Base-by-base conservation (phyloP, 2,113 vertebrate genomes). In the Ceyx cyanopectus region DNA sequence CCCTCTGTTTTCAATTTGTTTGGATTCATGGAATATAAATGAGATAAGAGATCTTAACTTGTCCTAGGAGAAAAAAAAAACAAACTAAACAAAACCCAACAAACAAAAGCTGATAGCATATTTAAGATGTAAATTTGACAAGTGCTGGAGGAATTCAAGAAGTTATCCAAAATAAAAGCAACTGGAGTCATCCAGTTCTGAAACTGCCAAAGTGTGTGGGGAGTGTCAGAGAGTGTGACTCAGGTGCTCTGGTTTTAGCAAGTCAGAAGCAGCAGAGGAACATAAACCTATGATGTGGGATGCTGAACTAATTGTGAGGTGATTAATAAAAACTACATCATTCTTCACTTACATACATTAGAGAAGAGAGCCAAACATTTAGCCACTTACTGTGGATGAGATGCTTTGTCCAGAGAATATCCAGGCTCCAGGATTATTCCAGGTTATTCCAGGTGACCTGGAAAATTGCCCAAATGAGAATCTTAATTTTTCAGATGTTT, bases 401-500 rank as follows among this genome's bases (percentile, higher is more conserved):
- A n/a, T 18, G 62, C 34, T 40, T 76, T 73, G 78, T 87, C 32
- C 74, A 54, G 67, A 87, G 43, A 85, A 46, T 10, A 81, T 73
- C 30, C 37, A 89, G 37, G 41, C 5, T 0, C 32, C 69, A 66
- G 37, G 37, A 37, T 37, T 37, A 37, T 37, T 37, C 37, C 37
- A 37, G 37, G 37, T 37, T 37, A 37, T 37, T 37, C 41, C 19
- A 67, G 89, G 26, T 90, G 75, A 85, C 27, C 56, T 90, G 72
- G 80, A 77, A 90, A 91, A 85, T 66, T 72, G 61, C 43, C 46
- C 51, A 87, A 76, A 80, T 12, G 13, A 40, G 78, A 87, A 85
- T 26, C 20, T 23, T 82, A 87, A 73, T 62, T 89, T 81, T 93
- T 91, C 81, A 93, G 56, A 91, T 83, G 72, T 87, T 91, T 94